Evolutionary conservation across 2,888 invertebrate genomes (phyloP), one percentile per base, ranked within the genome.

Genomic region (Orthonevra nobilis): DNA sequence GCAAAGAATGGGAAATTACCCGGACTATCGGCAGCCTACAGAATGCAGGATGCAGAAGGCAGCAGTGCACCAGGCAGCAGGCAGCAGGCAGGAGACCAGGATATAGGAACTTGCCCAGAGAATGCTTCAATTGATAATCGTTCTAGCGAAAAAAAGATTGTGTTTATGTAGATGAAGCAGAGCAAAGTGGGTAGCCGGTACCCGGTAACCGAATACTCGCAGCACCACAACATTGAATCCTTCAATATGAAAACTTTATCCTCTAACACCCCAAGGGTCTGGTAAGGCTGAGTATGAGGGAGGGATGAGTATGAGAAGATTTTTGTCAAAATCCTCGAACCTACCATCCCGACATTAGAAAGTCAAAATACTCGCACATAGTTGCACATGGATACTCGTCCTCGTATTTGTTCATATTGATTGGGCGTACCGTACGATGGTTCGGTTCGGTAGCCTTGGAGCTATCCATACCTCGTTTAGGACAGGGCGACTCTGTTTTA

Each of bases 91-190:
- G n/a, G 5, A 32, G n/a, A 4, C 2, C 28, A 17, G 42, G 28
- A 32, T 42, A 30, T 30, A 61, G 20, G 26, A 30, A 36, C 36
- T 52, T 44, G 36, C n/a, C 64, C 30, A 36, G 70, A 74, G 63
- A 70, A 77, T 64, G 72, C 77, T 77, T 77, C 64, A 72, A 72
- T 72, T 77, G 72, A 77, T 77, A 77, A 72, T 72, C 77, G 77
- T 40, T 72, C 72, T 77, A 77, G 72, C 54, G 77, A 66, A 72
- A 77, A 77, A 77, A n/a, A n/a, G n/a, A 72, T 66, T 46, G 46
- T 60, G 69, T 75, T 75, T 75, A 58, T 64, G 72, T 52, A 69
- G 54, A 72, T 72, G 52, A 58, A 72, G 52, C 46, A n/a, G 60
- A 60, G 36, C 34, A 19, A 9, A 64, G 63, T 36, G 30, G 34